Evolutionary conservation across 2,888 invertebrate species (phyloP).

Genomic region (Antitype chi): DNA sequence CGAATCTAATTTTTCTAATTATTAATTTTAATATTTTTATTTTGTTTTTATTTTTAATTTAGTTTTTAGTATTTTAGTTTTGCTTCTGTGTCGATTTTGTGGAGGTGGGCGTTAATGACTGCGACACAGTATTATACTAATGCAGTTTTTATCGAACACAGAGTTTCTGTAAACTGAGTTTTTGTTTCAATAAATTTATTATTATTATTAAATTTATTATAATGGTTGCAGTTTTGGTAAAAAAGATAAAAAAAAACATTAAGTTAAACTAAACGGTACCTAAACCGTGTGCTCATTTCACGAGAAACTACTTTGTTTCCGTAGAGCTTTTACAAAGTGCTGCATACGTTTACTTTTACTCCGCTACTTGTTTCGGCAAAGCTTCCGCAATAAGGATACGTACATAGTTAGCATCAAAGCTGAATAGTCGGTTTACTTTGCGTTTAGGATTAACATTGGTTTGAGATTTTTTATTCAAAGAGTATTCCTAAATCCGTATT

Average conservation of each 20-base stretch:
- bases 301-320: conserved; percentile 28
- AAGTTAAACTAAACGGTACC: conserved; percentile 3
- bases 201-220: too few species aligned
- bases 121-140: too few species aligned
- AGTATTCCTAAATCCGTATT: too few species aligned
- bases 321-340: conserved; percentile 35
- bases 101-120: too few species aligned
- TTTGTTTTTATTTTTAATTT: too few species aligned
- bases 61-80: too few species aligned
- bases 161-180: too few species aligned
- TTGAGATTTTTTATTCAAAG: neutral
- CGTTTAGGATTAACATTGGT: neutral
- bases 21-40: too few species aligned
- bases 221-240: fast-evolving
- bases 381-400: conserved; percentile 29
- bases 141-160: too few species aligned
- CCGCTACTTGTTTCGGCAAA: conserved; percentile 18
- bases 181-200: too few species aligned
- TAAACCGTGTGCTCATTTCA: conserved; percentile 19
- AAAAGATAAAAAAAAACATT: neutral
- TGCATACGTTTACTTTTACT: conserved; percentile 41
- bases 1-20: too few species aligned
- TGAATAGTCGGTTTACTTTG: conserved; percentile 13
- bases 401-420: conserved; percentile 18
- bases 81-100: too few species aligned